Evolutionary conservation across 2,888 invertebrate genomes (phyloP).

Genomic region (Pollenia griseotomentosa): DNA sequence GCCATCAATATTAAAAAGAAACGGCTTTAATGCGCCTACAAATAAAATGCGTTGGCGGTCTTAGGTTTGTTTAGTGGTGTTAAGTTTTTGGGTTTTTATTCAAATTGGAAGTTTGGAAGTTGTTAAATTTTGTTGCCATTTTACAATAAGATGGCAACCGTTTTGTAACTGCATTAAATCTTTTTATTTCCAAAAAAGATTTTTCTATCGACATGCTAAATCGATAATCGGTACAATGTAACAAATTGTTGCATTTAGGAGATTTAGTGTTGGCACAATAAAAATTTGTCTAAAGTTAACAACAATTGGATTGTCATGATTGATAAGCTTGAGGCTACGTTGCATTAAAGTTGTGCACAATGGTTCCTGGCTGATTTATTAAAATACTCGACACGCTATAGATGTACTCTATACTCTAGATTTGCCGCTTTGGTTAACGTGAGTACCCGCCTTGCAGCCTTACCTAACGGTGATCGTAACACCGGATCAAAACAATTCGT

Average conservation of each 20-base stretch:
- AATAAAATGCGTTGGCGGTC: constrained; percentile 71
- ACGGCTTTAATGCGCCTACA: constrained; percentile 67
- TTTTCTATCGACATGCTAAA: constrained; percentile 69
- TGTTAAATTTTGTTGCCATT: constrained; percentile 37
- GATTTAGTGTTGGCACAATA: constrained; percentile 49
- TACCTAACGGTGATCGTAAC: too few relatives aligned
- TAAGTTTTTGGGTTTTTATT: constrained; percentile 22
- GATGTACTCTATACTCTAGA: too few relatives aligned
- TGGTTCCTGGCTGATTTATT: neutral
- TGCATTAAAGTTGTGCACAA: neutral
- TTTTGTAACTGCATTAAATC: constrained; percentile 62
- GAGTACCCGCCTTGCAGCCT: too few relatives aligned
- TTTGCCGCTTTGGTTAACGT: too few relatives aligned
- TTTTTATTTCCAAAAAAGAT: neutral
- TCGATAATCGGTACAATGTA: constrained; percentile 54
- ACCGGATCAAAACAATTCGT: too few relatives aligned
- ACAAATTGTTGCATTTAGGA: constrained; percentile 62
- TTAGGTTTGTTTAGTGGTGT: constrained; percentile 57
- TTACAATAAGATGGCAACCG: constrained; percentile 63
- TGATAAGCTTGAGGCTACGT: neutral
- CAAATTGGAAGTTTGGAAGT: constrained; percentile 37
- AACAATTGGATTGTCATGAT: constrained; percentile 11
- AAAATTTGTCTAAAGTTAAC: constrained; percentile 12
- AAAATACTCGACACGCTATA: neutral
- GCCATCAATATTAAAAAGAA: constrained; percentile 62